Evolutionary conservation across 2,888 invertebrate genomes (phyloP).

Genomic region (Spisula subtruncata): DNA sequence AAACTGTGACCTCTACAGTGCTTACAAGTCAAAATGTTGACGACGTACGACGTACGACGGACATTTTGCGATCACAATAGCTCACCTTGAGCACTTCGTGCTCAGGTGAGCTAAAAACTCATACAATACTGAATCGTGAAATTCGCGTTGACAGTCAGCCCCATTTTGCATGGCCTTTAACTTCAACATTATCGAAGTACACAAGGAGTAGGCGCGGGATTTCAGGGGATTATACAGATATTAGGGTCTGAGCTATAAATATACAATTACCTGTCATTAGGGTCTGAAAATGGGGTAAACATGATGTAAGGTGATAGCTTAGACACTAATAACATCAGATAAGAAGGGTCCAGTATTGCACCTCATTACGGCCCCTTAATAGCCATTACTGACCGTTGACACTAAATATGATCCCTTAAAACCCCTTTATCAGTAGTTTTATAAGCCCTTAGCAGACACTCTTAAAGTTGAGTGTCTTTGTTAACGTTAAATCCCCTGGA

Average conservation of each 20-base stretch:
- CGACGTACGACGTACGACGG: too few relatives aligned
- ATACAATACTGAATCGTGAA: too few relatives aligned
- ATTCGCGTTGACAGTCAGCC: too few relatives aligned
- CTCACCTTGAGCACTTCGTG: too few relatives aligned
- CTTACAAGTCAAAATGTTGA: too few relatives aligned
- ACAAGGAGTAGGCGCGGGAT: neutral
- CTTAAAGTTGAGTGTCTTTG: conserved; percentile 2
- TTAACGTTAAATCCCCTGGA: neutral
- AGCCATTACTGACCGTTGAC: conserved; percentile 40
- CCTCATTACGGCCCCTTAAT: conserved; percentile 25
- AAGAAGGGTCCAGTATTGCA: conserved; percentile 19
- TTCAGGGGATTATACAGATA: neutral
- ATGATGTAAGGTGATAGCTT: neutral
- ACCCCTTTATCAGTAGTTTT: conserved; percentile 25
- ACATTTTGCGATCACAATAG: too few relatives aligned
- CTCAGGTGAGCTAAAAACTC: too few relatives aligned
- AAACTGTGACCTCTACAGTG: too few relatives aligned
- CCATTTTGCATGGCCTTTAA: too few relatives aligned
- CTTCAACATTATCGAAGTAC: too few relatives aligned
- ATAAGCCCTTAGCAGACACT: conserved; percentile 3
- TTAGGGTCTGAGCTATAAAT: neutral
- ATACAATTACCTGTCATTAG: neutral
- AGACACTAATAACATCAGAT: conserved; percentile 25
- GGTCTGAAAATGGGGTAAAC: neutral
- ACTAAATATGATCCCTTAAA: conserved; percentile 48